Evolutionary conservation across 2,888 invertebrate genomes (phyloP).

Genomic region (Myopa testacea): DNA sequence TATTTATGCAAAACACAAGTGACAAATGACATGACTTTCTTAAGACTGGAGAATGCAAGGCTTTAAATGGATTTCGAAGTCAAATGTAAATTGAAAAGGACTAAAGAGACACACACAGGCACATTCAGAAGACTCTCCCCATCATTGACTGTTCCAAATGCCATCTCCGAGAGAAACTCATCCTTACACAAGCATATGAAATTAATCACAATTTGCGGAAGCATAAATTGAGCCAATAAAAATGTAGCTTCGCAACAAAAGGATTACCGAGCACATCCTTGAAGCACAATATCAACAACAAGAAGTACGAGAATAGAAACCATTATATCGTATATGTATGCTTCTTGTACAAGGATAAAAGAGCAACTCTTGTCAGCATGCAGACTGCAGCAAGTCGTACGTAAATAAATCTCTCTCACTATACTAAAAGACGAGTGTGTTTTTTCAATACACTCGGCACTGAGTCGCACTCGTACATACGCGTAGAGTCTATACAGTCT

Average conservation of each 20-base stretch:
- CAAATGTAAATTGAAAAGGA: not conserved
- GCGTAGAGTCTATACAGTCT: conserved; percentile 2
- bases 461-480: not conserved
- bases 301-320: not conserved
- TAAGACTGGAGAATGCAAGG: too few species aligned
- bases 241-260: conserved; percentile 27
- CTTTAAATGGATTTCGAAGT: too few species aligned
- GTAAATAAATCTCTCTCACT: conserved; percentile 21
- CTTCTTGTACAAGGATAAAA: not conserved
- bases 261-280: conserved; percentile 7
- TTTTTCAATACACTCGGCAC: conserved; percentile 3
- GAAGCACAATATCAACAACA: not conserved
- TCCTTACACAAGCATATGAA: not conserved
- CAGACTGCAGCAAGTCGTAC: conserved; percentile 22
- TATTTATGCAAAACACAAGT: too few species aligned
- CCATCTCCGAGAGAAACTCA: not conserved
- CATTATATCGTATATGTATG: not conserved
- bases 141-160: not conserved
- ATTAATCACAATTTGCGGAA: conserved; percentile 36
- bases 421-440: not conserved
- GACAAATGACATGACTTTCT: too few species aligned
- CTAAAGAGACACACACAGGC: not conserved
- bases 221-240: conserved; percentile 39
- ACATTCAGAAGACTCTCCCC: not conserved
- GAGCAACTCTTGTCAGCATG: conserved; percentile 22